A percentile compares a stretch with the other conserved stretches of the same genome.
phyloP scores from a whole-genome alignment of 30 jellyfish, hydroid and myxozoan species.

The Aurelia sp. region DNA sequence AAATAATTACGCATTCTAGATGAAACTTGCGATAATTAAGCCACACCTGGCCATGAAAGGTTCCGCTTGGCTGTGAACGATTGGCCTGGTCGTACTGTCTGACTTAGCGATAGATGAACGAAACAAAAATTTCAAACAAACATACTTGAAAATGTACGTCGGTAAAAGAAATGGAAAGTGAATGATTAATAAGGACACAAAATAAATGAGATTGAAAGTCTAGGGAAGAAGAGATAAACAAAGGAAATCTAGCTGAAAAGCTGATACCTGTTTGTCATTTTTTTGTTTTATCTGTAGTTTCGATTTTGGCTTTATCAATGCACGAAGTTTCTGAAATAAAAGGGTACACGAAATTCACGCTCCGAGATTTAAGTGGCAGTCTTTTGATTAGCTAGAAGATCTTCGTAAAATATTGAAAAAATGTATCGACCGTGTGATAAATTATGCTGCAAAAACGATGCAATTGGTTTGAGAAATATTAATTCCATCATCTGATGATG shows the following conservation, averaged over 20 bases:
- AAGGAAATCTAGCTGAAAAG: conserved; percentile 19
- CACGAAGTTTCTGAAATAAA: conserved; percentile 69
- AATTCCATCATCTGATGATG: too few species aligned
- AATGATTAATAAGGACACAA: conserved; percentile 26
- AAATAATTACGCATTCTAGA: too few species aligned
- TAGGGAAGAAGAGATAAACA: conserved; percentile 7
- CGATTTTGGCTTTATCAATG: conserved; percentile 64
- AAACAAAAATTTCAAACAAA: too few species aligned
- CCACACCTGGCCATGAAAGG: too few species aligned
- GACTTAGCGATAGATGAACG: too few species aligned
- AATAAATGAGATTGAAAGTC: conserved; percentile 2
- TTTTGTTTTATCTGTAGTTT: conserved; percentile 51
- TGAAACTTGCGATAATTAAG: too few species aligned
- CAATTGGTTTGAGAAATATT: too few species aligned
- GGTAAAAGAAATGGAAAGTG: conserved; percentile 31
- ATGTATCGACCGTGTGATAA: too few species aligned
- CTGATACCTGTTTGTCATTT: conserved; percentile 46
- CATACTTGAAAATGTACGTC: conserved; percentile 5
- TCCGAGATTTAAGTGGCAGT: not conserved
- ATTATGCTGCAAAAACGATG: too few species aligned
- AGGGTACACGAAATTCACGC: conserved; percentile 62
- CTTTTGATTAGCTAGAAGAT: not conserved
- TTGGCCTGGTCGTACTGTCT: too few species aligned
- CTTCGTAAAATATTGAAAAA: too few species aligned
- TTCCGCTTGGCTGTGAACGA: too few species aligned